Evolutionary conservation across 2,113 vertebrate genomes (phyloP).

Genomic region (Leucopsar rothschildi): DNA sequence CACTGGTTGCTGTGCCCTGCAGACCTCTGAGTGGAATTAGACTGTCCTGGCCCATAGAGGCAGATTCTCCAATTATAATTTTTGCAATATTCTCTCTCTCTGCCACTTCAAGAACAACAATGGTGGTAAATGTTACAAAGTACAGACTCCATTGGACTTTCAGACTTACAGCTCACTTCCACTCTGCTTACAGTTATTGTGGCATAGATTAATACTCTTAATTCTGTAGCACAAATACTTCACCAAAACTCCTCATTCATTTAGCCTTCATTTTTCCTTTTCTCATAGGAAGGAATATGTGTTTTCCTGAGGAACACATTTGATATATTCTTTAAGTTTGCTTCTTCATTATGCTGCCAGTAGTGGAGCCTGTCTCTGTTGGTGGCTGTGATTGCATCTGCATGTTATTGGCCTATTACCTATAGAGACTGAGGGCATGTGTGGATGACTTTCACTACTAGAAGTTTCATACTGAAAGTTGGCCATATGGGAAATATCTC

Average conservation of each 20-base stretch:
- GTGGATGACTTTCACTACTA: neutral
- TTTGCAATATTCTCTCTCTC: neutral
- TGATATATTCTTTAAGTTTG: neutral
- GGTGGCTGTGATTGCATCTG: neutral
- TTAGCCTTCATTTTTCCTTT: neutral
- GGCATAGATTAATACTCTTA: neutral
- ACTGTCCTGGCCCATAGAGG: neutral
- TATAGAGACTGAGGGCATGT: neutral
- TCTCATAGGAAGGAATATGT: neutral
- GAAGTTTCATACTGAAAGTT: neutral
- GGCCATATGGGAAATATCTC: neutral
- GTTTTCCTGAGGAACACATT: neutral
- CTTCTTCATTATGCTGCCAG: neutral
- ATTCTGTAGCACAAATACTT: neutral
- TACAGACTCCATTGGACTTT: neutral
- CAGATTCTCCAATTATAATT: slow-evolving; percentile 17
- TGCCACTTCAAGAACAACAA: neutral
- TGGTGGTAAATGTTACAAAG: neutral
- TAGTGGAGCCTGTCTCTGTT: neutral
- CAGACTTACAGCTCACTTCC: neutral
- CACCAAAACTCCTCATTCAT: neutral
- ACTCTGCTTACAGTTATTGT: neutral
- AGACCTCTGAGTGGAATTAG: slow-evolving; percentile 60
- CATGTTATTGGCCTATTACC: neutral
- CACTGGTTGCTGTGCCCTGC: slow-evolving; percentile 28